Evolutionary conservation across 2,797 vertebrate genomes (phyloP).

Genomic region (Ispidina picta): DNA sequence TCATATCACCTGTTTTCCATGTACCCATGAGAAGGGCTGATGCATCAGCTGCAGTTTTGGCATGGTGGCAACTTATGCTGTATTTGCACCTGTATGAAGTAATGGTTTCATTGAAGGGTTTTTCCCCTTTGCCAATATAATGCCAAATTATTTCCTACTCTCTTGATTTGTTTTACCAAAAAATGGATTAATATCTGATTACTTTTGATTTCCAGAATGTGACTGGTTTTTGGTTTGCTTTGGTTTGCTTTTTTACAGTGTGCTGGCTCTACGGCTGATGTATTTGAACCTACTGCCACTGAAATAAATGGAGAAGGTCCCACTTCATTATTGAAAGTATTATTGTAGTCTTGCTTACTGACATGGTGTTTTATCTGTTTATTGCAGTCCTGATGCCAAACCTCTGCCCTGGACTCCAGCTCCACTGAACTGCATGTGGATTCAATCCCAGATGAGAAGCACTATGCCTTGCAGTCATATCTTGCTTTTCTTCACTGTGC

Average conservation of each 20-base stretch:
- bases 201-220: constrained; percentile 12
- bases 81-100: constrained; percentile 9
- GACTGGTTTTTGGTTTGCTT: neutral
- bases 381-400: neutral
- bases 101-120: neutral
- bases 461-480: neutral
- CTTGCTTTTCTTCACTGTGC: neutral
- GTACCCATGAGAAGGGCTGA: neutral
- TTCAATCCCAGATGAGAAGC: neutral
- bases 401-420: neutral
- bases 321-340: neutral
- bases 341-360: neutral
- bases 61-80: neutral
- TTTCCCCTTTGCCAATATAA: constrained; percentile 14
- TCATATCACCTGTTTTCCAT: neutral
- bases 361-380: neutral
- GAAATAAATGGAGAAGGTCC: neutral
- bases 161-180: constrained; percentile 14
- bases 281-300: neutral
- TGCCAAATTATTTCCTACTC: constrained; percentile 16
- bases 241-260: neutral
- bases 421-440: neutral
- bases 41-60: constrained; percentile 28
- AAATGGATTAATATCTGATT: neutral
- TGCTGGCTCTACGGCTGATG: neutral